Evolutionary conservation across 1,140 invertebrate species (phyloP), one percentile per base, ranked within the genome.

Genomic region (Papilio polytes): DNA sequence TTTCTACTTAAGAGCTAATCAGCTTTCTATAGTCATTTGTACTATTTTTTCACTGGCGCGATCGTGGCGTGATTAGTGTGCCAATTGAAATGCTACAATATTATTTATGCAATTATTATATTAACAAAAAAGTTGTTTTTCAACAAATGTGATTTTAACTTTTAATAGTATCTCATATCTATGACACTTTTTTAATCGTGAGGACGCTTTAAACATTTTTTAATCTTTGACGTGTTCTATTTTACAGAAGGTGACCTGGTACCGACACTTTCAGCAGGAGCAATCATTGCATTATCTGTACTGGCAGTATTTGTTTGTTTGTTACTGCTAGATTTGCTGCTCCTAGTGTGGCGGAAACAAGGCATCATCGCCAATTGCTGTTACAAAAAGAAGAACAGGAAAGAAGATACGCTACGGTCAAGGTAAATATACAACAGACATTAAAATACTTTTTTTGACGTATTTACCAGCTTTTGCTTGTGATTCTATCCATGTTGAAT

Each of bases 331-430:
- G 93, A 94, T 73, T 41, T 94, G 2, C 41, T 92, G 6, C 83
- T 94, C 0, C 78, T 90, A 3, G 66, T 89, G 41, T 92, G 91
- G 89, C 80, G 85, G 56, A 74, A 81, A 63, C 90, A 94, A 82
- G 93, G 93, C 3, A 87, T 94, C 7, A 88, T 94, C 2, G 93
- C 93, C 10, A 91, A 76, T n/a, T 94, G 91, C 63, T 90, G 84
- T 76, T 85, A 82, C 26, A 92, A 89, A 81, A 94, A 91, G 15
- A 92, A 84, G 26, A 90, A 87, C 56, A 90, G 82, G 78, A 88
- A 84, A 80, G 85, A 88, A 20, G 88, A 88, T 22, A 86, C 80
- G 7, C 80, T 90, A 59, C 86, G 89, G 48, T 82, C 86, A 44
- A 87, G 91, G 92, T 94, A 84, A 90, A 83, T 7, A 72, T 70